Conservation (phyloP, 2,888 invertebrate genomes). For the Tetragonula carbonaria region DNA sequence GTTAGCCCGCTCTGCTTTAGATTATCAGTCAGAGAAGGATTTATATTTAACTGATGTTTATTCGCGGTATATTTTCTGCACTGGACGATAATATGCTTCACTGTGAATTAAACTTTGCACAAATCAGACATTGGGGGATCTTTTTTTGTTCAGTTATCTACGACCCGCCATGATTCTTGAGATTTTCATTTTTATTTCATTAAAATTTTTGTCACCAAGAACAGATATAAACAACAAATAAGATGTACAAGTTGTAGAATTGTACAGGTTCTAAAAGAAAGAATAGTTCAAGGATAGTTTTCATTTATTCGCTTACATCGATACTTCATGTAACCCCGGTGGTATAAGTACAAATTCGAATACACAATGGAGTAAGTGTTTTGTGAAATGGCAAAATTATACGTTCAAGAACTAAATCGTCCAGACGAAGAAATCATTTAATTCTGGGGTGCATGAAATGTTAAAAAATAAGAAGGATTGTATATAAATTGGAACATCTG, state of each 20-base stretch:
- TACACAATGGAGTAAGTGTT: not conserved
- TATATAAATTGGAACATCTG: not conserved
- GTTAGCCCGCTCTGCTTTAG: too few species aligned
- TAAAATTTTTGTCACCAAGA: not conserved
- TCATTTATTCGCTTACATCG: not conserved
- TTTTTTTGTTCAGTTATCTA: too few species aligned
- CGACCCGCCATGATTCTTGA: not conserved
- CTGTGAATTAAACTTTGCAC: too few species aligned
- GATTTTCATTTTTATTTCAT: slow-evolving; percentile 7
- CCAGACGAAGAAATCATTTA: not conserved
- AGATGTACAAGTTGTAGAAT: not conserved
- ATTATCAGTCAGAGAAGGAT: too few species aligned
- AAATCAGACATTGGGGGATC: too few species aligned
- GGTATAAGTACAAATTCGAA: not conserved
- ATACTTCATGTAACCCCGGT: too few species aligned
- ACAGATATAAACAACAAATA: not conserved
- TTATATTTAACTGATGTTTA: too few species aligned
- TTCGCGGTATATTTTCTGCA: too few species aligned
- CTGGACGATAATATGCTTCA: too few species aligned
- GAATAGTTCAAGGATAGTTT: not conserved
- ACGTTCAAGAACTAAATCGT: not conserved
- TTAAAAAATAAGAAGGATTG: too few species aligned
- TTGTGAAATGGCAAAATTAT: not conserved
- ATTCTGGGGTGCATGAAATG: not conserved
- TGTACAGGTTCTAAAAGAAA: not conserved